These are phyloP conservation scores for Chamaea fasciata DNA, from an alignment of 2,113 vertebrate genomes.

Conservation along the genomic window DNA sequence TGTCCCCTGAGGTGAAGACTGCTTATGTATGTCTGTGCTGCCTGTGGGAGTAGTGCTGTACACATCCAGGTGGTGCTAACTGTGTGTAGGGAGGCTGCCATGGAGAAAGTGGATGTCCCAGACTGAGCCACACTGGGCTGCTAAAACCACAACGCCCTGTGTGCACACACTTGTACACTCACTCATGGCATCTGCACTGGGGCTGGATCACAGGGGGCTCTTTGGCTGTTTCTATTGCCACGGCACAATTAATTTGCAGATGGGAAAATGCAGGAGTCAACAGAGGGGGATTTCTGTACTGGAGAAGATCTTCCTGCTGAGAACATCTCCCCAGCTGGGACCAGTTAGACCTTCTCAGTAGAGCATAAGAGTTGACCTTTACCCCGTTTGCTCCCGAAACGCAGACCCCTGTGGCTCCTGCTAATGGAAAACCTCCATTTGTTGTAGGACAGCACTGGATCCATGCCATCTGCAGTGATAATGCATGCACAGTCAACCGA, in stretches of 20 bases:
- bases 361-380: conserved; percentile 14
- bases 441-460: neutral
- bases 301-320: neutral
- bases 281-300: neutral
- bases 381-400: neutral
- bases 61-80: neutral
- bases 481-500: conserved; percentile 33
- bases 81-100: neutral
- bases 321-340: conserved; percentile 41
- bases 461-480: conserved; percentile 1
- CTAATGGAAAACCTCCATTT: conserved; percentile 46
- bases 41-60: neutral
- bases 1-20: neutral
- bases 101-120: neutral
- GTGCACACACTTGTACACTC: neutral
- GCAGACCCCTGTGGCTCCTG: neutral
- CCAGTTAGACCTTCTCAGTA: conserved; percentile 9
- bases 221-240: neutral
- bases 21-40: neutral
- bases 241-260: neutral
- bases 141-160: neutral
- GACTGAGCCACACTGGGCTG: neutral
- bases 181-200: neutral
- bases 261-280: neutral
- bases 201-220: neutral